phyloP scores from a whole-genome alignment of 2,797 vertebrate genomes.

The Salarias fasciatus region DNA sequence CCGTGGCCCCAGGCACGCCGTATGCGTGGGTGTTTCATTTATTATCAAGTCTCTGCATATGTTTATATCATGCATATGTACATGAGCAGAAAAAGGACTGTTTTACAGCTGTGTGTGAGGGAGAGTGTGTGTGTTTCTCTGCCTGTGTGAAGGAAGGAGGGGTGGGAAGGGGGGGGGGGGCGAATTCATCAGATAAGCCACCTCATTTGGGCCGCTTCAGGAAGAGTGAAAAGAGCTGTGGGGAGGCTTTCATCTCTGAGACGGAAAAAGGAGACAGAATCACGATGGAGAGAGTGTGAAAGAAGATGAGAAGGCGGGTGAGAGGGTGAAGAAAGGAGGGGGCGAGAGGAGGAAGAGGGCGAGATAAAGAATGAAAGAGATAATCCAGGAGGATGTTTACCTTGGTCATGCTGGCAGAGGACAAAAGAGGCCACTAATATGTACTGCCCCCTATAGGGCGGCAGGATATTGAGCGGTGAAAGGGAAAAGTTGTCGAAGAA shows the following conservation, averaged over 20 bases:
- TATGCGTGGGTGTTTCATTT: slow-evolving; percentile 57
- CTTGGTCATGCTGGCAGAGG: slow-evolving; percentile 73
- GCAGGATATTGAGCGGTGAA: slow-evolving; percentile 67
- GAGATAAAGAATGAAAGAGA: slow-evolving; percentile 73
- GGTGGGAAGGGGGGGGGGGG: no score
- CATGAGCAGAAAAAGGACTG: slow-evolving; percentile 1
- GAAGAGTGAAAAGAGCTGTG: slow-evolving; percentile 79
- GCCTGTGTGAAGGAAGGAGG: slow-evolving; percentile 38
- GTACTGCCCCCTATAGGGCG: slow-evolving; percentile 71
- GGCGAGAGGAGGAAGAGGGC: slow-evolving; percentile 53
- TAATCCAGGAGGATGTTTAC: slow-evolving; percentile 79
- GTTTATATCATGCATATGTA: slow-evolving; percentile 45
- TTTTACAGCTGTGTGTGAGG: slow-evolving; percentile 18
- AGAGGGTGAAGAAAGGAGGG: slow-evolving; percentile 46
- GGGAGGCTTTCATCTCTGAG: slow-evolving; percentile 84
- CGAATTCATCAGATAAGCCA: slow-evolving; percentile 76
- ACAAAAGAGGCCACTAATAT: slow-evolving; percentile 70
- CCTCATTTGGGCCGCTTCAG: slow-evolving; percentile 83
- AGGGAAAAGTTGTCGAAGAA: slow-evolving; percentile 58
- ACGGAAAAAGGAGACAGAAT: slow-evolving; percentile 69
- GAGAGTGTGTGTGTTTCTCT: slow-evolving; percentile 7
- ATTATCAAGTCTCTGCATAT: slow-evolving; percentile 60
- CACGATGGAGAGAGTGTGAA: slow-evolving; percentile 71
- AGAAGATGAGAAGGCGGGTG: slow-evolving; percentile 68
- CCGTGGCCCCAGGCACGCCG: slow-evolving; percentile 64